These are phyloP conservation scores for Plusia festucae DNA, from an alignment of 2,888 invertebrate species.

Conservation along the genomic window DNA sequence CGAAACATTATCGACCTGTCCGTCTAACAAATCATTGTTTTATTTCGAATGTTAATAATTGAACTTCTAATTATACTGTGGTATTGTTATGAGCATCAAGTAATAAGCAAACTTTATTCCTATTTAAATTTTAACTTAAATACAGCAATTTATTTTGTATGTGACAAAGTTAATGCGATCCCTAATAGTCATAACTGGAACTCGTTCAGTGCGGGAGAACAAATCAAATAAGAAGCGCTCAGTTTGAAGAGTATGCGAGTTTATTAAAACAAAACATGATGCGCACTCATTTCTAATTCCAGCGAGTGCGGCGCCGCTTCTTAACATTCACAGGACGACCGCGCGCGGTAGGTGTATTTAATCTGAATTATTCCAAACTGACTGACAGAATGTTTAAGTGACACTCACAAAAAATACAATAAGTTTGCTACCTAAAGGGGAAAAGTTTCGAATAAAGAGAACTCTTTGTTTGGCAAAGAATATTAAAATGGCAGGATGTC, in stretches of 20 bases:
- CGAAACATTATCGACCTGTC: slow-evolving; percentile 38
- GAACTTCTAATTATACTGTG: slow-evolving; percentile 8
- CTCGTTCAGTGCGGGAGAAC: slow-evolving; percentile 44
- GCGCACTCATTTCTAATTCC: slow-evolving; percentile 83
- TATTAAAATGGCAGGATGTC: slow-evolving; percentile 81
- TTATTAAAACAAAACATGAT: slow-evolving; percentile 85
- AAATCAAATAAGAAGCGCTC: slow-evolving; percentile 82
- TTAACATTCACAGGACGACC: slow-evolving; percentile 79
- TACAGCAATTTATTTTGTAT: slow-evolving; percentile 36
- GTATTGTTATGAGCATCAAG: slow-evolving; percentile 19
- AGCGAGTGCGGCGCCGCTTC: slow-evolving; percentile 73
- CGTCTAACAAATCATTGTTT: slow-evolving; percentile 15
- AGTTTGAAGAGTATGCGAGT: slow-evolving; percentile 83
- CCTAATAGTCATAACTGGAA: slow-evolving; percentile 56
- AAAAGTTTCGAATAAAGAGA: slow-evolving; percentile 77
- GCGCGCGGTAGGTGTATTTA: slow-evolving; percentile 85
- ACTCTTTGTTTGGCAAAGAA: slow-evolving; percentile 77
- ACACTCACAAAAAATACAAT: slow-evolving; percentile 76
- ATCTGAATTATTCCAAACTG: slow-evolving; percentile 85
- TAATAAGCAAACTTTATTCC: slow-evolving; percentile 16
- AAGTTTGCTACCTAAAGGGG: slow-evolving; percentile 74
- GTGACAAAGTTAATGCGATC: slow-evolving; percentile 48
- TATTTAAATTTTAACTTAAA: slow-evolving; percentile 29
- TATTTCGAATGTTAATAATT: slow-evolving; percentile 26
- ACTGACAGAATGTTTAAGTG: slow-evolving; percentile 84